phyloP scores from a whole-genome alignment of 2,797 vertebrate species.

The Brachyalestes nurse region DNA sequence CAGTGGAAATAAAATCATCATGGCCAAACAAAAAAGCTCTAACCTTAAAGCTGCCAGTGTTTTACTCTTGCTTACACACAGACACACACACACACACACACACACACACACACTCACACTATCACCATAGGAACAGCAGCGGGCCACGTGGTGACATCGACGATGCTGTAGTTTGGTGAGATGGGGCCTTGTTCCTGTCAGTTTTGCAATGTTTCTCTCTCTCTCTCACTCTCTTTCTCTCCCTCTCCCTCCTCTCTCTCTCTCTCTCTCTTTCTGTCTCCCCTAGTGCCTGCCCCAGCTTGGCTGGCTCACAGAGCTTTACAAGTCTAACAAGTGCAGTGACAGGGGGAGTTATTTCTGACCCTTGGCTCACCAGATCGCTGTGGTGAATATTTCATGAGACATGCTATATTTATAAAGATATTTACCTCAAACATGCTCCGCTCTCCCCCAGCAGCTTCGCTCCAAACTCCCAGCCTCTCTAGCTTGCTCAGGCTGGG shows the following conservation, averaged over 20 bases:
- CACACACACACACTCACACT: background rate
- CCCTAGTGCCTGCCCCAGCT: conserved; percentile 17
- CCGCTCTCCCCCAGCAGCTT: conserved; percentile 22
- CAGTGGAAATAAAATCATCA: background rate
- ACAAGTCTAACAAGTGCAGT: conserved; percentile 59
- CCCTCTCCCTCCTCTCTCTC: conserved; percentile 1
- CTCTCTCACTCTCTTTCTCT: conserved; percentile 29
- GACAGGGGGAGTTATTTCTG: conserved; percentile 55
- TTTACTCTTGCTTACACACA: background rate
- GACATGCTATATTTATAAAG: conserved; percentile 61
- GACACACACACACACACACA: no score
- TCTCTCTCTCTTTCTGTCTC: conserved; percentile 17
- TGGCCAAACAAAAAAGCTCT: conserved; percentile 4
- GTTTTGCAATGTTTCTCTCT: conserved; percentile 35
- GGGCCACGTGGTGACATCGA: conserved; percentile 16
- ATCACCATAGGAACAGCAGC: conserved; percentile 33
- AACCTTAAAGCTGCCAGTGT: background rate
- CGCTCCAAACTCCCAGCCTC: conserved; percentile 16
- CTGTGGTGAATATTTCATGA: conserved; percentile 61
- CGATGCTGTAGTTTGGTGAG: conserved; percentile 34
- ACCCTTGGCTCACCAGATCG: conserved; percentile 54
- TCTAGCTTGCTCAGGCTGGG: background rate
- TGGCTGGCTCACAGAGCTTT: conserved; percentile 51
- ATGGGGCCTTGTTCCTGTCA: conserved; percentile 40
- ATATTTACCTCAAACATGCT: conserved; percentile 60